Evolutionary conservation across 2,797 vertebrate species (phyloP), one percentile per base, ranked within the genome.

Genomic region (Urosaurus nigricauda): DNA sequence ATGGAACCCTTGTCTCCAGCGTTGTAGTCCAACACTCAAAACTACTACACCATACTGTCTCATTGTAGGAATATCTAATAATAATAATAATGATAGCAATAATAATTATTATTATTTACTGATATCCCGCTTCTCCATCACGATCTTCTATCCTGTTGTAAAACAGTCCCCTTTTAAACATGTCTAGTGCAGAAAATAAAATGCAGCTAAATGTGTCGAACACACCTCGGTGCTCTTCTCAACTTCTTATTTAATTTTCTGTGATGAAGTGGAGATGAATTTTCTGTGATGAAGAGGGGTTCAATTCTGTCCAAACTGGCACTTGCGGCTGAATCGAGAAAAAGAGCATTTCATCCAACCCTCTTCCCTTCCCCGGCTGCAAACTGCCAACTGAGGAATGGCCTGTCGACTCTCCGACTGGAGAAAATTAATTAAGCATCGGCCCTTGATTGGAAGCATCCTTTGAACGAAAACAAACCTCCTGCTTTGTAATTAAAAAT

Each of bases 401-500:
- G 81, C 81, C 47, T 79, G 51, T 47, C 74, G 79, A 85, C 51
- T 68, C 77, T 80, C 78, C 51, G 93, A 95, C 93, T 84, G 92
- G 87, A 92, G 63, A 5, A 17, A 79, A 95, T 91, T 93, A 95
- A 94, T 94, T 93, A 94, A 89, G 91, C 90, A 93, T 93, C 0
- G 85, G 86, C 83, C 94, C 95, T 35, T 92, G 94, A 96, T 90
- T 85, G 84, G 92, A 96, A 94, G 53, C 75, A 95, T 90, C 86
- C 89, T 77, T 80, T 85, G 88, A 86, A 90, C 88, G 81, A 1
- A 90, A 94, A 77, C 82, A 93, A 95, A 88, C 93, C 91, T 83
- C 89, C 95, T 94, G 92, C 86, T 94, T 94, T 43, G 80, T 88
- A 93, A 94, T 94, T 94, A 89, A 93, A 94, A 96, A 92, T 89